Percentiles rank a stretch among this genome's conserved stretches.
Conservation (phyloP, 2,888 invertebrate genomes). For the Machimus atricapillus region DNA sequence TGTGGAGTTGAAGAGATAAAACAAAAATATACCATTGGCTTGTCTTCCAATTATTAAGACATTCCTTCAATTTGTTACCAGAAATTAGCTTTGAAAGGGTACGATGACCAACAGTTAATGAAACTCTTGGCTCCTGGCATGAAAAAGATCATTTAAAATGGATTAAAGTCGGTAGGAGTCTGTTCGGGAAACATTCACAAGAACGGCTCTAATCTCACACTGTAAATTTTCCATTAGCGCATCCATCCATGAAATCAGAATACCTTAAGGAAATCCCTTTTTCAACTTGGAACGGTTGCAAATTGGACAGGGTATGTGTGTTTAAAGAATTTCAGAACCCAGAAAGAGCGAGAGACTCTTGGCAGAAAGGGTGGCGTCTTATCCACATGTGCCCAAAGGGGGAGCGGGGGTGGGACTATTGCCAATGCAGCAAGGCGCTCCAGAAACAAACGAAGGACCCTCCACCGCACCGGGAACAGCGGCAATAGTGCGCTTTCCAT, state of each 20-base stretch:
- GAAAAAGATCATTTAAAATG: background rate
- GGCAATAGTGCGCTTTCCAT: background rate
- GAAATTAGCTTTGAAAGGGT: background rate
- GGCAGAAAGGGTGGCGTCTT: background rate
- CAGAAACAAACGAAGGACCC: background rate
- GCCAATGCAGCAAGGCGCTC: background rate
- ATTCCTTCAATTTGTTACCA: background rate
- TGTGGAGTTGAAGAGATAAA: background rate
- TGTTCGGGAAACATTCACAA: background rate
- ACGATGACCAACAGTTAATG: background rate
- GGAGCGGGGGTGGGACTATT: background rate
- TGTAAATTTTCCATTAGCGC: background rate
- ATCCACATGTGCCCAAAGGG: background rate
- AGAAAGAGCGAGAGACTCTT: background rate
- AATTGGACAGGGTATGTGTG: background rate
- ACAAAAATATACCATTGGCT: background rate
- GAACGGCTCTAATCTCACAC: background rate
- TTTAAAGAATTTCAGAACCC: background rate
- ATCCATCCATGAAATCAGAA: background rate
- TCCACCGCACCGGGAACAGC: background rate
- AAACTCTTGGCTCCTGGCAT: background rate
- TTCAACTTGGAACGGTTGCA: background rate
- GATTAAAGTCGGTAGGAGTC: background rate
- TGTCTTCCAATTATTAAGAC: background rate
- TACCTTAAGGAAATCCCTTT: background rate